A percentile compares a stretch with the other conserved stretches of the same genome.
phyloP scores from a whole-genome alignment of 2,797 vertebrate species.

The Toxotes lorentzi region DNA sequence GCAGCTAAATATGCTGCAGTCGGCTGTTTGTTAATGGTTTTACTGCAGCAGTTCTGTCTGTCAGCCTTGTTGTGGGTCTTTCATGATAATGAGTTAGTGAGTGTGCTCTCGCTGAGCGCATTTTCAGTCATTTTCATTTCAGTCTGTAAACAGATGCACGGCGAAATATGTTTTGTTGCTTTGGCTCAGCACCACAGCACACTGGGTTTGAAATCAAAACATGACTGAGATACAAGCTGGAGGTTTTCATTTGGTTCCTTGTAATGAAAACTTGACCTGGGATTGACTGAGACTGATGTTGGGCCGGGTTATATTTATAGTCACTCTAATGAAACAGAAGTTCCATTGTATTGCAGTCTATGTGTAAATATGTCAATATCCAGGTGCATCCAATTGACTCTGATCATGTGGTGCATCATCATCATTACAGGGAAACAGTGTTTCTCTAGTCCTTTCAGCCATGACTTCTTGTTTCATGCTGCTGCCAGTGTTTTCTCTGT shows the following conservation, averaged over 20 bases:
- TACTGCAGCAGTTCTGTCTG: conserved; percentile 39
- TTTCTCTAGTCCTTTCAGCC: not conserved
- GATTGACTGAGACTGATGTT: not conserved
- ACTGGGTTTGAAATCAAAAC: not conserved
- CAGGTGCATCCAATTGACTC: not conserved
- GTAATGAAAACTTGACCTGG: not conserved
- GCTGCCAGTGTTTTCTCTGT: not conserved
- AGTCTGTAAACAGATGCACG: not conserved
- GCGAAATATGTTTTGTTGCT: conserved; percentile 17
- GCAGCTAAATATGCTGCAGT: conserved; percentile 50
- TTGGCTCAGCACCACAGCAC: conserved; percentile 15
- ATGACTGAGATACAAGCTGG: not conserved
- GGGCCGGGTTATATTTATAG: not conserved
- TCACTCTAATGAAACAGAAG: not conserved
- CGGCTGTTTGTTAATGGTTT: conserved; percentile 53
- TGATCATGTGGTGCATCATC: no score
- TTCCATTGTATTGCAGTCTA: not conserved
- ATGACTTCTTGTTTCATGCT: not conserved
- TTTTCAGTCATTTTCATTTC: not conserved
- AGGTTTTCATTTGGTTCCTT: not conserved
- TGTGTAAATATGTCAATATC: not conserved
- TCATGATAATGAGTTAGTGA: conserved; percentile 21
- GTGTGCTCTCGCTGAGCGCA: not conserved
- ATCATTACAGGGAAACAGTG: not conserved
- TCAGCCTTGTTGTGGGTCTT: conserved; percentile 35